These are phyloP conservation scores for Drosophila phalerata DNA, from an alignment of 2,888 invertebrate species.

Conservation along the genomic window DNA sequence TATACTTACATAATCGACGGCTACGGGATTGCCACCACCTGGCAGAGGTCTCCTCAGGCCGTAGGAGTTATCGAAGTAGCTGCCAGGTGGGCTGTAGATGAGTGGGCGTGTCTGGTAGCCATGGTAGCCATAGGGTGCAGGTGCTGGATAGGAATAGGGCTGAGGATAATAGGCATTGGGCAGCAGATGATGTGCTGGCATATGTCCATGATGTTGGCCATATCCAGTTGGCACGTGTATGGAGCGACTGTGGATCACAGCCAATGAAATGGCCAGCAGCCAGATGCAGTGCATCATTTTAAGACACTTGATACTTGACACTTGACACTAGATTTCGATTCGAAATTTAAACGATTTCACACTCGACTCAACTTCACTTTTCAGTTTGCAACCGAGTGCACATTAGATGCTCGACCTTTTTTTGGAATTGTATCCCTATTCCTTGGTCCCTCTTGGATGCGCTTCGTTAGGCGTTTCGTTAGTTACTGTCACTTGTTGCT, in stretches of 20 bases:
- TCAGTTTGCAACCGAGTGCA: not conserved
- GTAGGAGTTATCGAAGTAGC: slow-evolving; percentile 77
- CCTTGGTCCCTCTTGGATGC: slow-evolving; percentile 36
- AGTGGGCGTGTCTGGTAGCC: slow-evolving; percentile 44
- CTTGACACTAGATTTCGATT: not conserved
- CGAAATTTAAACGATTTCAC: not conserved
- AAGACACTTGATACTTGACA: not conserved
- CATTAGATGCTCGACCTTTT: slow-evolving; percentile 23
- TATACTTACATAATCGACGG: slow-evolving; percentile 81
- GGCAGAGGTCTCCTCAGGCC: slow-evolving; percentile 81
- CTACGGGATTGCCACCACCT: slow-evolving; percentile 85
- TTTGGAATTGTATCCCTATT: not conserved
- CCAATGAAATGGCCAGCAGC: slow-evolving; percentile 40
- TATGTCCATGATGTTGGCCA: not conserved
- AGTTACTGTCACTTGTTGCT: slow-evolving; percentile 42
- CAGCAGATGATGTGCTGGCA: slow-evolving; percentile 31
- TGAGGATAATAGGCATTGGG: slow-evolving; percentile 40
- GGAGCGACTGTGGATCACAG: slow-evolving; percentile 41
- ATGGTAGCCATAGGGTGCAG: slow-evolving; percentile 38
- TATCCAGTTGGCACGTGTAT: slow-evolving; percentile 27
- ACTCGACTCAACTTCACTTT: not conserved
- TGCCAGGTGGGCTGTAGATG: slow-evolving; percentile 61
- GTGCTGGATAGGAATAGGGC: slow-evolving; percentile 42
- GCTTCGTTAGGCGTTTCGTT: slow-evolving; percentile 21
- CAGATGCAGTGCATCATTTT: slow-evolving; percentile 58